These are phyloP conservation scores for Notolepis coatsorum DNA, from an alignment of 2,797 vertebrate species.

Conservation along the genomic window DNA sequence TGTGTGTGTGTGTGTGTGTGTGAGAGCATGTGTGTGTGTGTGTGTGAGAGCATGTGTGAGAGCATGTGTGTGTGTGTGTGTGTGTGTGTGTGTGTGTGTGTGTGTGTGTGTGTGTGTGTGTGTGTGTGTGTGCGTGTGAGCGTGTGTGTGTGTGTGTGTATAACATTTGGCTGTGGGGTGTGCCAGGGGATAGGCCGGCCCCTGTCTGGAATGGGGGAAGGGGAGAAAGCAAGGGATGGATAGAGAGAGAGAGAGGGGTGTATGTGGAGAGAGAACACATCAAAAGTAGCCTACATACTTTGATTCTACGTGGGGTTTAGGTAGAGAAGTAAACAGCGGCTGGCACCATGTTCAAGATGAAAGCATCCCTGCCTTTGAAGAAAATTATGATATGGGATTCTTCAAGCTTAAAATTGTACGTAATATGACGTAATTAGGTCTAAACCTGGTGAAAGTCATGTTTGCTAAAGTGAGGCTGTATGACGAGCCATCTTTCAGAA, in stretches of 20 bases:
- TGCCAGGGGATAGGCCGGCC: slow-evolving; percentile 38
- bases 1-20: slow-evolving; percentile 11
- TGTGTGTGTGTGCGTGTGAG: background rate
- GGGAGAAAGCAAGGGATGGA: background rate
- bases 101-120: background rate
- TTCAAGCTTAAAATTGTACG: no score
- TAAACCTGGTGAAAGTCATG: no score
- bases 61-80: background rate
- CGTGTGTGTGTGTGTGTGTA: no score
- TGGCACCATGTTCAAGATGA: no score
- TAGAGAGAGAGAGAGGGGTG: slow-evolving; percentile 28
- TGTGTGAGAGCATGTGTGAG: slow-evolving; percentile 41
- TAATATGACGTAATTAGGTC: no score
- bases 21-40: background rate
- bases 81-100: background rate
- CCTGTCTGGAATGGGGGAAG: slow-evolving; percentile 41
- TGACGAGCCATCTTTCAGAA: no score
- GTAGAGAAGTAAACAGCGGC: slow-evolving; percentile 21
- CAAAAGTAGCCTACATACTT: slow-evolving; percentile 20
- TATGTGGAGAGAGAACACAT: slow-evolving; percentile 17
- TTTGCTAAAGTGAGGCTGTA: no score
- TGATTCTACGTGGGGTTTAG: slow-evolving; percentile 10
- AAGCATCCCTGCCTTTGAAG: no score
- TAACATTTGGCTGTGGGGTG: slow-evolving; percentile 22
- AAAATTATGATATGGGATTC: no score